Evolutionary conservation across 2,797 vertebrate species (phyloP).

Genomic region (Trachurus trachurus): DNA sequence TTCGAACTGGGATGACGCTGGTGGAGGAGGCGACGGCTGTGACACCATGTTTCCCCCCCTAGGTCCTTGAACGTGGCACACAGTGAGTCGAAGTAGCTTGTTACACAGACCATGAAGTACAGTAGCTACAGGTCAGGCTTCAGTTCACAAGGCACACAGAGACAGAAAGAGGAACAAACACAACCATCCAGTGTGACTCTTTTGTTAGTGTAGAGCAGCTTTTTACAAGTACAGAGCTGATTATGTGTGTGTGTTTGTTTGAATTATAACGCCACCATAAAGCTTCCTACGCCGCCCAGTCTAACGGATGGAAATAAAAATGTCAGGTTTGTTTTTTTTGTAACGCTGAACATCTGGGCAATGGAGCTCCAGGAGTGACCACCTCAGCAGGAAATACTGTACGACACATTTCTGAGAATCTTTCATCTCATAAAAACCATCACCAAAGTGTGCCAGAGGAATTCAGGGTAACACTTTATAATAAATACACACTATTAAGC

Average conservation of each 20-base stretch:
- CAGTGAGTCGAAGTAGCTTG: neutral
- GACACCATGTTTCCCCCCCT: constrained; percentile 41
- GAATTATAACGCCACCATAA: neutral
- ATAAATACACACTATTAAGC: too few species aligned
- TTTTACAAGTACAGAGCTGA: neutral
- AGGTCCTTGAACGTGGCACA: constrained; percentile 21
- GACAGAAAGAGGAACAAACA: neutral
- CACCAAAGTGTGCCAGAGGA: neutral
- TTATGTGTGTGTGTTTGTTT: neutral
- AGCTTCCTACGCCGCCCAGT: neutral
- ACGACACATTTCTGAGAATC: constrained; percentile 2
- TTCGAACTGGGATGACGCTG: constrained; percentile 11
- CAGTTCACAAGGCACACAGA: neutral
- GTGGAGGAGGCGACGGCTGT: constrained; percentile 39
- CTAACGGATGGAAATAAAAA: constrained; percentile 1
- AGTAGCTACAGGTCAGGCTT: neutral
- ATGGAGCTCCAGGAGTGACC: neutral
- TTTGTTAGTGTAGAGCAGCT: neutral
- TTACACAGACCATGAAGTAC: neutral
- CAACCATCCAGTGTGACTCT: constrained; percentile 10
- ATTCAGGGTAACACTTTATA: too few species aligned
- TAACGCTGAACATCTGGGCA: neutral
- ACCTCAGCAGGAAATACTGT: neutral
- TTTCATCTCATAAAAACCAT: neutral
- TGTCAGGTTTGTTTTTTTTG: neutral